phyloP scores from a whole-genome alignment of 2,797 vertebrate genomes.

The Trematomus bernacchii region DNA sequence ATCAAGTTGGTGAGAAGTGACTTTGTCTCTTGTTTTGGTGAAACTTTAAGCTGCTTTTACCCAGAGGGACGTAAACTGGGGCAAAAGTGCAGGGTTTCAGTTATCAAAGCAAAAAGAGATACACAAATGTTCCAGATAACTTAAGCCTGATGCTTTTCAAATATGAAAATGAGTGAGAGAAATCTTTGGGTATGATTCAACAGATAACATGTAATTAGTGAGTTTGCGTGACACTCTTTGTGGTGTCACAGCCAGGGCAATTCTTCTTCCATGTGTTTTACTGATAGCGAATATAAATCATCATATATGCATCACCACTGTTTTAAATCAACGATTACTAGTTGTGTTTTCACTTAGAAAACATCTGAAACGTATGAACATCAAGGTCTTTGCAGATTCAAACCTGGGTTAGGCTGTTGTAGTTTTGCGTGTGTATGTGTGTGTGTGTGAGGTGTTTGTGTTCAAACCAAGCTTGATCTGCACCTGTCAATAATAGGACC shows the following conservation, averaged over 20 bases:
- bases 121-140: slow-evolving; percentile 19
- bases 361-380: background rate
- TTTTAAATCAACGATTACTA: background rate
- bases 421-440: background rate
- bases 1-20: background rate
- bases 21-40: slow-evolving; percentile 10
- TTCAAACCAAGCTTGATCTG: slow-evolving; percentile 55
- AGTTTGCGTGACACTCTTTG: background rate
- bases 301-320: background rate
- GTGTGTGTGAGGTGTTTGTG: slow-evolving; percentile 22
- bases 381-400: background rate
- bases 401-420: background rate
- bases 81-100: slow-evolving; percentile 26
- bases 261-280: background rate
- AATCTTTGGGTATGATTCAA: background rate
- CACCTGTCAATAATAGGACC: slow-evolving; percentile 66
- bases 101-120: slow-evolving; percentile 29
- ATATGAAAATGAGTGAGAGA: slow-evolving; percentile 2
- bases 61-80: slow-evolving; percentile 26
- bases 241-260: background rate
- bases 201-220: background rate
- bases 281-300: background rate
- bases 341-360: background rate
- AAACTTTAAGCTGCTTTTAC: slow-evolving; percentile 11
- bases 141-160: background rate